Percentiles rank a stretch among this genome's conserved stretches.
phyloP scores from a whole-genome alignment of 2,113 vertebrate genomes.

The Rhadina sibilatrix region DNA sequence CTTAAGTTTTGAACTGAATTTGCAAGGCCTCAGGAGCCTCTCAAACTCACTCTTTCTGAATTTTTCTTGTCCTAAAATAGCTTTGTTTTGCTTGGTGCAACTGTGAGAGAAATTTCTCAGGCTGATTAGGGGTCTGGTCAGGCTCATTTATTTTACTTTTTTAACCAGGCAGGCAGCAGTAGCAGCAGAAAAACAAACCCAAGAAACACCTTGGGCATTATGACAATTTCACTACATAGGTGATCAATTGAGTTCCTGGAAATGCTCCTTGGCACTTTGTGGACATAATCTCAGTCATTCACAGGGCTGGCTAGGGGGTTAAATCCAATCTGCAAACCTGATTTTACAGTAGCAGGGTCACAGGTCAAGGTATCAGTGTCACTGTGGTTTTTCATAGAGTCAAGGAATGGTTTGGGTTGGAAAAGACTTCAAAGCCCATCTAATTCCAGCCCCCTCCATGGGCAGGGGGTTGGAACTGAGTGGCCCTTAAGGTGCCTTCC shows the following conservation, averaged over 20 bases:
- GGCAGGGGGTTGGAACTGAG: neutral
- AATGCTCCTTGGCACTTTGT: neutral
- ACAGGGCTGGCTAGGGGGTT: neutral
- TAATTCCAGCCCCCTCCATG: neutral
- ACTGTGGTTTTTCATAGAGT: neutral
- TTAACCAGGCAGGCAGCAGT: too few species aligned
- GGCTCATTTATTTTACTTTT: neutral
- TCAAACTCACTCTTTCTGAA: neutral
- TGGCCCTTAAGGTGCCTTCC: neutral
- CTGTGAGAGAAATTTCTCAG: neutral
- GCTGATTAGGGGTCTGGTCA: neutral
- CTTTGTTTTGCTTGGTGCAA: neutral
- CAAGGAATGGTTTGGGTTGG: neutral
- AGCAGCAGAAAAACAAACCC: neutral
- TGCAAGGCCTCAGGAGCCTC: neutral
- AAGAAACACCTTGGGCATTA: neutral
- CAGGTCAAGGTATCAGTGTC: fast-evolving
- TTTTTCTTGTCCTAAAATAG: neutral
- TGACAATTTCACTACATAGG: neutral
- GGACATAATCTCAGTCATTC: too few species aligned
- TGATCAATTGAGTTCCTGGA: neutral
- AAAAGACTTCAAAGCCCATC: neutral
- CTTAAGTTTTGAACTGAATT: neutral
- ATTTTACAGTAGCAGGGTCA: neutral
- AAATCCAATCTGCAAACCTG: neutral